Percentiles rank a stretch among this genome's conserved stretches.
These are phyloP conservation scores for Chaetoderma sp. DNA, from an alignment of 2,888 invertebrate genomes.

Conservation along the genomic window DNA sequence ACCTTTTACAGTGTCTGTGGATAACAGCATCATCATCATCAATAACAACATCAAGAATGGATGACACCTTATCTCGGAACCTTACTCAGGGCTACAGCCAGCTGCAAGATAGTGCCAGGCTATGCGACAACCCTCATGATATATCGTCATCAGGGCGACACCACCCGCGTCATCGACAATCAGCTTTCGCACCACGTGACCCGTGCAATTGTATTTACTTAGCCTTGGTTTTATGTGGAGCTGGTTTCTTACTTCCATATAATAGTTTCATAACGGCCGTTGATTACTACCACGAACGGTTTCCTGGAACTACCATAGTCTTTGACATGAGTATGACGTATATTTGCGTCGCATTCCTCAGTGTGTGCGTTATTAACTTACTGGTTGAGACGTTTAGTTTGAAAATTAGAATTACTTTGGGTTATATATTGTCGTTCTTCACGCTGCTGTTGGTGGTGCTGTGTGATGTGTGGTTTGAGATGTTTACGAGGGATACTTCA, in stretches of 20 bases:
- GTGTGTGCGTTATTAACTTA: conserved; percentile 87
- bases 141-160: no score
- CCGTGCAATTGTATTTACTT: conserved; percentile 79
- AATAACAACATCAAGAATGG: no score
- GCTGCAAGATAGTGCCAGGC: no score
- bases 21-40: no score
- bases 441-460: conserved; percentile 86
- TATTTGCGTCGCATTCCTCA: conserved; percentile 88
- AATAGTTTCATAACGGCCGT: conserved; percentile 95
- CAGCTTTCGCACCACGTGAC: conserved; percentile 34
- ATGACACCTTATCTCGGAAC: no score
- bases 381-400: conserved; percentile 85
- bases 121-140: no score
- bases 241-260: conserved; percentile 90
- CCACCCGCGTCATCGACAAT: no score
- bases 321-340: conserved; percentile 94
- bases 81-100: no score
- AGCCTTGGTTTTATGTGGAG: conserved; percentile 85
- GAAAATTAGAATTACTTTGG: conserved; percentile 87
- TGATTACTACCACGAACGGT: conserved; percentile 89
- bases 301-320: conserved; percentile 86
- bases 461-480: conserved; percentile 88
- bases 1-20: no score
- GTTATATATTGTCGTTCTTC: conserved; percentile 85
- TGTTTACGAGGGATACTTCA: conserved; percentile 82